Percentiles rank a stretch among this genome's conserved stretches.
Evolutionary conservation across 2,113 vertebrate species (phyloP).

Genomic region (Chionomys nivalis): DNA sequence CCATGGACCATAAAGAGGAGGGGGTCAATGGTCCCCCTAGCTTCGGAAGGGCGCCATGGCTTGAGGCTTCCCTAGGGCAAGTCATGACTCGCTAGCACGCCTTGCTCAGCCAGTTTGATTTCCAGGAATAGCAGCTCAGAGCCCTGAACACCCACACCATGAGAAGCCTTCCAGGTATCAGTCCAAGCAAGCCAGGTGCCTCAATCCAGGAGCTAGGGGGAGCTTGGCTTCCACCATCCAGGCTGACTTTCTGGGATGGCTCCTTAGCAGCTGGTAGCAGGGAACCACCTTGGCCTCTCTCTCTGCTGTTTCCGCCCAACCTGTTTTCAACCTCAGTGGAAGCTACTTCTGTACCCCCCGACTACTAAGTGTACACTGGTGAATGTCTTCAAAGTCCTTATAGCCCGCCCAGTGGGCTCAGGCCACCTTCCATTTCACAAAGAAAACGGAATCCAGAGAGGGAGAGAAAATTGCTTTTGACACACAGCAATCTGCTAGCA

Average conservation of each 20-base stretch:
- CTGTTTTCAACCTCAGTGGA: background rate
- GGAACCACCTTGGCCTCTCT: background rate
- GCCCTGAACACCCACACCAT: background rate
- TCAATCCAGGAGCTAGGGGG: background rate
- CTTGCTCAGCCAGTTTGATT: background rate
- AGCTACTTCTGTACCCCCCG: background rate
- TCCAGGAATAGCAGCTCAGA: slow-evolving; percentile 44
- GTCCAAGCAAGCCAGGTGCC: background rate
- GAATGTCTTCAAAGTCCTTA: background rate
- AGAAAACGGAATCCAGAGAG: background rate
- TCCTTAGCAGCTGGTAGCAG: background rate
- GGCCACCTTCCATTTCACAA: background rate
- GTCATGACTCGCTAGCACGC: background rate
- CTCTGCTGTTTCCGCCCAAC: background rate
- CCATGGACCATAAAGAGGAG: background rate
- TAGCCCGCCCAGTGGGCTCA: background rate
- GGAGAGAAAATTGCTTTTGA: background rate
- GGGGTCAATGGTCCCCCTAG: background rate
- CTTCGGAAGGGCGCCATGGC: background rate
- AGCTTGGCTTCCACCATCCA: background rate
- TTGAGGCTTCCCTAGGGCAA: background rate
- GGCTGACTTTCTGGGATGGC: background rate
- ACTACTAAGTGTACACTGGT: background rate
- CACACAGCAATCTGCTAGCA: background rate
- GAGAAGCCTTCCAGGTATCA: background rate